Evolutionary conservation across 2,888 invertebrate genomes (phyloP).

Genomic region (Perithous albicinctus): DNA sequence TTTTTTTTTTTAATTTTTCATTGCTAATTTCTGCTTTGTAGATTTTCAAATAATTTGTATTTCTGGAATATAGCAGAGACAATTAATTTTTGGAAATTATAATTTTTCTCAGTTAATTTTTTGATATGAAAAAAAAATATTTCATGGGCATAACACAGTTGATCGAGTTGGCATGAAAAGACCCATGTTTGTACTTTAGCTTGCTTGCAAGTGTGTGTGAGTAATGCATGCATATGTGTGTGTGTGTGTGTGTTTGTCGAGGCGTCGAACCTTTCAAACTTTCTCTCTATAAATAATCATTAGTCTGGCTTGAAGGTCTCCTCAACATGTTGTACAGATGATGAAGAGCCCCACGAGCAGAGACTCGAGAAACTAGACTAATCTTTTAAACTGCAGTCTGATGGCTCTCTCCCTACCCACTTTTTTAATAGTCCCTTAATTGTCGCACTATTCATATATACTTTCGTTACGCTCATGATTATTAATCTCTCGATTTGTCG

Average conservation of each 20-base stretch:
- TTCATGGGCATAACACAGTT: not conserved
- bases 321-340: not conserved
- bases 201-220: not conserved
- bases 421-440: constrained; percentile 20
- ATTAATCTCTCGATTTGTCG: constrained; percentile 6
- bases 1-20: too few relatives aligned
- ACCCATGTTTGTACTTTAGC: not conserved
- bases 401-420: constrained; percentile 5
- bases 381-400: not conserved
- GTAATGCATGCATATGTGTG: too few relatives aligned
- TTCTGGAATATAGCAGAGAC: too few relatives aligned
- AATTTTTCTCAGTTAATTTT: too few relatives aligned
- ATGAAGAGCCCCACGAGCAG: constrained; percentile 33
- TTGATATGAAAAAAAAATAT: not conserved
- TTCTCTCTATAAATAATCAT: constrained; percentile 78
- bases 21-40: too few relatives aligned
- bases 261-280: constrained; percentile 67
- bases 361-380: constrained; percentile 15
- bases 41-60: too few relatives aligned
- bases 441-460: constrained; percentile 12
- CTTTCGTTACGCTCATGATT: not conserved
- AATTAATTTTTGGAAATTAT: too few relatives aligned
- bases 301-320: constrained; percentile 1
- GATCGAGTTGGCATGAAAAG: not conserved
- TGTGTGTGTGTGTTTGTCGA: not conserved